A percentile compares a stretch with the other conserved stretches of the same genome.
Conservation (phyloP, 2,888 invertebrate species). For the Cephus spinipes region DNA sequence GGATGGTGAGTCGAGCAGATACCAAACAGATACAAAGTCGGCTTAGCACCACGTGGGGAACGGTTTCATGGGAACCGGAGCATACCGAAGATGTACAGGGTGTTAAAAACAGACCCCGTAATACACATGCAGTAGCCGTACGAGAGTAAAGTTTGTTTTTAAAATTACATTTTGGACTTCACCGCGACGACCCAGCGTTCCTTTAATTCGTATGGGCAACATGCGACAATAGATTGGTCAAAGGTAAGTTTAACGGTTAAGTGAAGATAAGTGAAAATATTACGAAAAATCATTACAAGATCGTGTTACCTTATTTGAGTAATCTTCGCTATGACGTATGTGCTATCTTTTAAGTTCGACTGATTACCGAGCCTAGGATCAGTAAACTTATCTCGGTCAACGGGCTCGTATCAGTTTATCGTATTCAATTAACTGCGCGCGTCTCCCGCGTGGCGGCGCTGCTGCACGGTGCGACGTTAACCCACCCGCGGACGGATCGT, state of each 20-base stretch:
- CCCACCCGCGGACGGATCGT: constrained; percentile 35
- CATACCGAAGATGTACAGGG: constrained; percentile 29
- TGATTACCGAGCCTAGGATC: constrained; percentile 22
- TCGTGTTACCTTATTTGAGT: not conserved
- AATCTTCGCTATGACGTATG: not conserved
- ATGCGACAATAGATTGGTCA: not conserved
- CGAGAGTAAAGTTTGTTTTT: not conserved
- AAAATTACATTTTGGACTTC: not conserved
- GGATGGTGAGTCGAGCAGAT: constrained; percentile 29
- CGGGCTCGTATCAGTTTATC: constrained; percentile 43
- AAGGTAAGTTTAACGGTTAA: not conserved
- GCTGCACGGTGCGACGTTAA: constrained; percentile 28
- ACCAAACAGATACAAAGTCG: constrained; percentile 19
- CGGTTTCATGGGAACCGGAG: constrained; percentile 51
- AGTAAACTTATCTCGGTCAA: constrained; percentile 32
- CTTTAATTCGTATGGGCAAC: not conserved
- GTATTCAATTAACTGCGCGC: constrained; percentile 30
- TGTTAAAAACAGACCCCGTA: not conserved
- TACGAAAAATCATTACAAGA: not conserved
- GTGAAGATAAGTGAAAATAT: not conserved
- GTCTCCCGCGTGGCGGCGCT: constrained; percentile 25
- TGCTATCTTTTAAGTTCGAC: constrained; percentile 10
- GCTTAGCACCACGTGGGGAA: constrained; percentile 50
- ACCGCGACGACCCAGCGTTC: not conserved
- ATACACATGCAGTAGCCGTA: not conserved